Conservation (phyloP, 2,113 vertebrate species). For the Oriolus oriolus region DNA sequence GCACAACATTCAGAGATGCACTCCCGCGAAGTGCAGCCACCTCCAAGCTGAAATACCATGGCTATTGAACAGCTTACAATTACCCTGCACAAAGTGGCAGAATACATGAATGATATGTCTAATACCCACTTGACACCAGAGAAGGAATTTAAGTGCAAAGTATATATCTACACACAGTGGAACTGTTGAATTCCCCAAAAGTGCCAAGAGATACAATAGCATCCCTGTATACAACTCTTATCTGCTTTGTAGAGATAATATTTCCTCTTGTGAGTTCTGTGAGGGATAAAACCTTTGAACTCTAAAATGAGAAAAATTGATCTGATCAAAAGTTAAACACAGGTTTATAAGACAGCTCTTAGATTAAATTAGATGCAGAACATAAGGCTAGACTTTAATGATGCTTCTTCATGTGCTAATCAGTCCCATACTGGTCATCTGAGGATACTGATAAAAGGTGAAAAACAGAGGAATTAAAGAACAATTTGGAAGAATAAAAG, state of each 20-base stretch:
- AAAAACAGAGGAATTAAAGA: slow-evolving; percentile 1
- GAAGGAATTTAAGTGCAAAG: not conserved
- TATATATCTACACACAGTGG: not conserved
- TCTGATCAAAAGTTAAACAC: not conserved
- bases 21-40: not conserved
- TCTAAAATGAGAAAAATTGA: slow-evolving; percentile 3
- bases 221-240: not conserved
- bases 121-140: not conserved
- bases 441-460: not conserved
- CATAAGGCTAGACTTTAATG: slow-evolving; percentile 8
- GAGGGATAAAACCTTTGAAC: not conserved
- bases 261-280: not conserved
- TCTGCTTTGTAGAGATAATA: not conserved
- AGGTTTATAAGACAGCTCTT: not conserved
- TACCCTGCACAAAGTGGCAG: not conserved
- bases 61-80: not conserved
- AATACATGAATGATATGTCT: not conserved
- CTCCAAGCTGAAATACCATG: not conserved
- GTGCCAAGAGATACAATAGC: not conserved
- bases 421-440: not conserved
- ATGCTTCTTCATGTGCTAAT: slow-evolving; percentile 8
- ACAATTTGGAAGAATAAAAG: not conserved
- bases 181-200: not conserved
- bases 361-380: slow-evolving; percentile 13
- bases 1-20: fast-evolving